Base-by-base conservation (phyloP, 2,113 vertebrate species). In the Bubo blakistoni region DNA sequence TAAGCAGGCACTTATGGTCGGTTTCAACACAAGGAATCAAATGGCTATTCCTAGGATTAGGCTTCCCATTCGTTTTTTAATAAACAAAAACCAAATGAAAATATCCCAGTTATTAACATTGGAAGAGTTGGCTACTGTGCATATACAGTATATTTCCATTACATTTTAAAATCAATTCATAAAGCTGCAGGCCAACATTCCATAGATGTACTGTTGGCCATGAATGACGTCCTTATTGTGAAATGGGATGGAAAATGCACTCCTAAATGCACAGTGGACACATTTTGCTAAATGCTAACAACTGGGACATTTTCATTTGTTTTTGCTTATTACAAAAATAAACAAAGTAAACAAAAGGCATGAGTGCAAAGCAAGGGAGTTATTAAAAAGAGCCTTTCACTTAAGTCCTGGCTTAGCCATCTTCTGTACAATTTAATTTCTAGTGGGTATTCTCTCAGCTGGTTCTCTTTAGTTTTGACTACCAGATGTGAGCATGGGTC, bases 341-440 rank as follows among this genome's bases (percentile, higher is more conserved):
- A 86, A 90, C 88, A 93, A 94, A 90, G 94, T 96, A 98, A 97
- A 97, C 96, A 95, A 96, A 97, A 96, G 85, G 96, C 92, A 94
- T 96, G 78, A 94, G 69, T 85, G 91, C 85, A 96, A 96, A 95
- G 87, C 65, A 94, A 91, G 87, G 69, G 91, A 86, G 42, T 63
- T 95, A 95, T 97, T 96, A 97, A 97, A 96, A 93, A 65, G 81
- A 86, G 87, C 96, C 91, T 97, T 96, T 92, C 81, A 95, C 92
- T 87, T 88, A 89, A 97, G 95, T 89, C 90, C 81, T 94, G 93
- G 91, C 90, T 93, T 91, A 96, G 46, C 84, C 86, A 79, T 95
- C 69, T 94, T 96, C 92, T 90, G 54, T 94, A 95, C 84, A 79
- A 71, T 96, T 92, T 92, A 91, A 97, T 89, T 97, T 96, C 94